Evolutionary conservation across 2,888 invertebrate species (phyloP).

Genomic region (Phortica okadai): DNA sequence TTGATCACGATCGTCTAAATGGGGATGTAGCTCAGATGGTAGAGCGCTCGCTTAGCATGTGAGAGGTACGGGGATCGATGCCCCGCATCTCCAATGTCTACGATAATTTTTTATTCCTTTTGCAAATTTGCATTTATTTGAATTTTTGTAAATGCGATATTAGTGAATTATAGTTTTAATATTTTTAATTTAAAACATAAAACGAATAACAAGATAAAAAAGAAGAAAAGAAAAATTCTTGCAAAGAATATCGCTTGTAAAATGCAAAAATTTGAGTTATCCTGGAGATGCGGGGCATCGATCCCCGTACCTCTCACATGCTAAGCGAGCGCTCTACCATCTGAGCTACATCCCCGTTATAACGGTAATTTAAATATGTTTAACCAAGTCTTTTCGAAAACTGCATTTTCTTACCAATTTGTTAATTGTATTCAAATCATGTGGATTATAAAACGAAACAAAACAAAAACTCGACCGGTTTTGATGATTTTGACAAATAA

Average conservation of each 20-base stretch:
- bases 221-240: too few relatives aligned
- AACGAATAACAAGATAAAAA: too few relatives aligned
- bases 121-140: background rate
- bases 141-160: background rate
- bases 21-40: conserved; percentile 77
- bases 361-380: background rate
- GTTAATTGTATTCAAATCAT: too few relatives aligned
- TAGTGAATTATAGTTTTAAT: too few relatives aligned
- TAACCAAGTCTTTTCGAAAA: background rate
- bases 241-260: background rate
- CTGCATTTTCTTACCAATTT: too few relatives aligned
- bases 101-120: background rate
- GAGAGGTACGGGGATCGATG: conserved; percentile 77
- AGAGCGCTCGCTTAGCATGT: conserved; percentile 77
- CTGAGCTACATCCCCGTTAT: conserved; percentile 71
- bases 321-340: conserved; percentile 73
- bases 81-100: conserved; percentile 69
- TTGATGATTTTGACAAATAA: too few relatives aligned
- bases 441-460: too few relatives aligned
- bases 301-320: conserved; percentile 77
- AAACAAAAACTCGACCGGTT: too few relatives aligned
- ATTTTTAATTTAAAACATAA: too few relatives aligned
- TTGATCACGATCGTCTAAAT: conserved; percentile 74
- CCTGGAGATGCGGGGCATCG: conserved; percentile 75
- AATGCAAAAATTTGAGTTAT: conserved; percentile 3